Evolutionary conservation across 2,797 vertebrate genomes (phyloP).

Genomic region (Enteromius thamalakanensis): DNA sequence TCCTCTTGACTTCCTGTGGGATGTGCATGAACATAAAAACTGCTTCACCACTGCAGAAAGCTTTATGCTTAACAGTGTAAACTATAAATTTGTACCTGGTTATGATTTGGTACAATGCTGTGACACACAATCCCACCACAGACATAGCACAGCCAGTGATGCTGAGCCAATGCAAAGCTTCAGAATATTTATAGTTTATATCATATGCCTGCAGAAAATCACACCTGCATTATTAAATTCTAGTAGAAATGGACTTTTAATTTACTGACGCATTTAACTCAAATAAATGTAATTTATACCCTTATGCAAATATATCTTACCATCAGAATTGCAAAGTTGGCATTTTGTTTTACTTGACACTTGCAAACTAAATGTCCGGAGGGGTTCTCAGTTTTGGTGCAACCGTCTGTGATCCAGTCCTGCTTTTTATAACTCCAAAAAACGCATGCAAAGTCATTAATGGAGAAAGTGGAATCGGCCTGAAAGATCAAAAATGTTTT

Average conservation of each 20-base stretch:
- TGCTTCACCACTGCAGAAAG: background rate
- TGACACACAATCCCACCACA: conserved; percentile 70
- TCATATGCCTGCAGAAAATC: conserved; percentile 70
- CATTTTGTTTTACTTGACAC: conserved; percentile 62
- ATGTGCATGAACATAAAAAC: conserved; percentile 20
- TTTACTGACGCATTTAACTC: background rate
- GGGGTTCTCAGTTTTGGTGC: conserved; percentile 61
- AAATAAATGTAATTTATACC: background rate
- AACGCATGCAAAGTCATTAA: conserved; percentile 72
- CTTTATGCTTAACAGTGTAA: background rate
- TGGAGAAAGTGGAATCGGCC: background rate
- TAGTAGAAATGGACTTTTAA: background rate
- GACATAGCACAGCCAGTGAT: conserved; percentile 72
- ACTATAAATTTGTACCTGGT: conserved; percentile 73
- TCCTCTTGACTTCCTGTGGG: conserved; percentile 64
- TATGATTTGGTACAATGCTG: conserved; percentile 72
- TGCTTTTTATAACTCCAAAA: conserved; percentile 72
- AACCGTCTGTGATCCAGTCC: conserved; percentile 74
- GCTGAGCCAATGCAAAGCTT: conserved; percentile 69
- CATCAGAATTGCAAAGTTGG: conserved; percentile 79
- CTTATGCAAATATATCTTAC: conserved; percentile 60
- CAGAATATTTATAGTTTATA: conserved; percentile 66
- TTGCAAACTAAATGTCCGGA: conserved; percentile 60
- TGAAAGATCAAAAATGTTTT: conserved; percentile 44
- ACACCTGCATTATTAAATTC: background rate